Base-by-base conservation (phyloP, 2,113 vertebrate species). In the Rhinolophus ferrumequinum region DNA sequence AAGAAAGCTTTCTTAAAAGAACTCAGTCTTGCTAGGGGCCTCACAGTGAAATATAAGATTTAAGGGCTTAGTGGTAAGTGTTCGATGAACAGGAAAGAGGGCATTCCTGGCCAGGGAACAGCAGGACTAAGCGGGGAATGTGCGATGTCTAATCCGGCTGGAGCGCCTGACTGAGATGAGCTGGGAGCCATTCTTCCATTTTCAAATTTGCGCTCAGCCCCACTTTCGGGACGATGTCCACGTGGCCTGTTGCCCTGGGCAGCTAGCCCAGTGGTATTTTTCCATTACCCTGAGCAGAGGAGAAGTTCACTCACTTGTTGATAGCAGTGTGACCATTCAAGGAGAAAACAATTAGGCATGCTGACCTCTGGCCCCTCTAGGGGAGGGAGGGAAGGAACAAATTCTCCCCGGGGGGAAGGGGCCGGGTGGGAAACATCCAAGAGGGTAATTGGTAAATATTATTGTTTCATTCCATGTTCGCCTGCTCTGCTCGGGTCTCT, bases 381-480 rank as follows among this genome's bases (percentile, higher is more conserved):
- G 92, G 83, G 93, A 93, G 92, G 82, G 96, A 97, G 94, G 85
- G 73, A 89, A 93, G 93, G 93, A 72, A 95, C 97, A 97, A 93
- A 85, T 93, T 93, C 75, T 94, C 89, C 90, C 88, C 6, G 2
- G 82, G 64, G 97, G 92, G 67, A 95, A 90, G 80, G 80, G 83
- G 82, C 94, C 6, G 54, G 94, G 93, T 97, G 97, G 95, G 98
- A 97, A 97, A 87, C 87, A 82, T 96, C 89, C 92, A 96, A 93
- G 95, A 98, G 97, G 90, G 95, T 97, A 97, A 97, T 97, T 97
- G 98, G 98, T 97, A 97, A 98, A 98, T 97, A 98, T 98, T 98
- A 97, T 97, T 96, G 96, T 98, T 98, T 97, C 96, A 11, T 92
- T 94, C 92, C 92, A 14, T 95, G 95, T 97, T 97, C 93, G 96